Evolutionary conservation across 1,140 invertebrate species (phyloP).

Genomic region (Solen grandis): DNA sequence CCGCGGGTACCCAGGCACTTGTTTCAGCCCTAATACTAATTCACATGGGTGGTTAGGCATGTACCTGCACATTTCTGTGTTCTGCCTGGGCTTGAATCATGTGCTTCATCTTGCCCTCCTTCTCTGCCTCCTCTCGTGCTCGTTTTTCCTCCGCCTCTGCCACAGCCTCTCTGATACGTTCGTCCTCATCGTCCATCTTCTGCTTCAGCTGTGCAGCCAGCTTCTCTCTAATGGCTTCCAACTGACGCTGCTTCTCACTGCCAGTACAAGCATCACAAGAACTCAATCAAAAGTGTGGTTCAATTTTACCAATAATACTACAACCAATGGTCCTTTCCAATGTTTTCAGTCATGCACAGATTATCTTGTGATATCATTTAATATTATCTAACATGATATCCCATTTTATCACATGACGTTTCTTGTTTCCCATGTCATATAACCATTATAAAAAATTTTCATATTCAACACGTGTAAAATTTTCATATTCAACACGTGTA

Average conservation of each 20-base stretch:
- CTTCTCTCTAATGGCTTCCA: conserved; percentile 77
- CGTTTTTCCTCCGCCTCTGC: conserved; percentile 75
- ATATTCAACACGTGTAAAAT: too few relatives aligned
- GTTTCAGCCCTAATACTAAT: too few relatives aligned
- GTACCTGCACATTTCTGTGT: conserved; percentile 74
- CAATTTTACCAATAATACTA: neutral
- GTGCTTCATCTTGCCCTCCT: conserved; percentile 67
- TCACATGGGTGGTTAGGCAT: too few relatives aligned
- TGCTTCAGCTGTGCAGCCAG: conserved; percentile 77
- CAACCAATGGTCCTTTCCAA: too few relatives aligned
- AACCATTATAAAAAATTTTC: too few relatives aligned
- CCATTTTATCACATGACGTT: too few relatives aligned
- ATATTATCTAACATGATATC: neutral
- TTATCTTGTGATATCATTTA: neutral
- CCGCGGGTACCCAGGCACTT: too few relatives aligned
- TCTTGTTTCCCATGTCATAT: too few relatives aligned
- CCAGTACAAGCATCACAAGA: neutral
- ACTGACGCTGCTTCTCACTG: conserved; percentile 76
- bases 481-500: too few relatives aligned
- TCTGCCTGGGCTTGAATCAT: conserved; percentile 67
- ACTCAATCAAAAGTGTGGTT: neutral
- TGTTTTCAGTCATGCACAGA: too few relatives aligned
- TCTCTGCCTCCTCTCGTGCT: conserved; percentile 72
- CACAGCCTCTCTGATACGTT: conserved; percentile 72
- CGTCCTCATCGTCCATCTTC: conserved; percentile 78